A percentile compares a stretch with the other conserved stretches of the same genome.
phyloP scores from a whole-genome alignment of 1,140 invertebrate genomes.

The Cardiocondyla obscurior region DNA sequence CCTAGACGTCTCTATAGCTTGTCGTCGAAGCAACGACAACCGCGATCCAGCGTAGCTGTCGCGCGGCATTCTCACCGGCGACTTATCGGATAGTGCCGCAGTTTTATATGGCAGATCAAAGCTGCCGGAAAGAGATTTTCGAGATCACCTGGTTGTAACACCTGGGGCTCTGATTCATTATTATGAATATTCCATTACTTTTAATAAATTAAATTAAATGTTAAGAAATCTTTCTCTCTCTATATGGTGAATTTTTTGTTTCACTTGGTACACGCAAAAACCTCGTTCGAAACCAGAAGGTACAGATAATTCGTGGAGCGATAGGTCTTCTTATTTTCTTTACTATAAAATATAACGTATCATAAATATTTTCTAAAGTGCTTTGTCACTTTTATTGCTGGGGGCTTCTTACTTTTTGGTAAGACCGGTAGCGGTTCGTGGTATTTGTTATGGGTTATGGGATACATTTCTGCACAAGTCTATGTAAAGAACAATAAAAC shows the following conservation, averaged over 20 bases:
- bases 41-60: conserved; percentile 9
- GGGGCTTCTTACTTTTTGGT: background rate
- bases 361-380: background rate
- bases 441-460: conserved; percentile 8
- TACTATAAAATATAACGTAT: background rate
- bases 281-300: background rate
- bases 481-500: background rate
- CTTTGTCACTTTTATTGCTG: conserved; percentile 4
- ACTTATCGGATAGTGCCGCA: conserved; percentile 29
- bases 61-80: background rate
- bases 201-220: too few relatives aligned
- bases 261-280: too few relatives aligned
- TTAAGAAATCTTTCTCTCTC: too few relatives aligned
- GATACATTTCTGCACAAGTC: background rate
- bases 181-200: too few relatives aligned
- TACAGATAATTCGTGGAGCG: background rate
- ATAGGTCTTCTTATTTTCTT: background rate
- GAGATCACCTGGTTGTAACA: background rate
- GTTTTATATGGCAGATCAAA: conserved; percentile 16
- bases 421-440: background rate
- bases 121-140: background rate
- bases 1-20: conserved; percentile 80
- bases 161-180: background rate
- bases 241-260: too few relatives aligned
- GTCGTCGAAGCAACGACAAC: conserved; percentile 38